Conservation (phyloP, 92 coral and sea anemone species). For the Virgularia gustaviana region DNA sequence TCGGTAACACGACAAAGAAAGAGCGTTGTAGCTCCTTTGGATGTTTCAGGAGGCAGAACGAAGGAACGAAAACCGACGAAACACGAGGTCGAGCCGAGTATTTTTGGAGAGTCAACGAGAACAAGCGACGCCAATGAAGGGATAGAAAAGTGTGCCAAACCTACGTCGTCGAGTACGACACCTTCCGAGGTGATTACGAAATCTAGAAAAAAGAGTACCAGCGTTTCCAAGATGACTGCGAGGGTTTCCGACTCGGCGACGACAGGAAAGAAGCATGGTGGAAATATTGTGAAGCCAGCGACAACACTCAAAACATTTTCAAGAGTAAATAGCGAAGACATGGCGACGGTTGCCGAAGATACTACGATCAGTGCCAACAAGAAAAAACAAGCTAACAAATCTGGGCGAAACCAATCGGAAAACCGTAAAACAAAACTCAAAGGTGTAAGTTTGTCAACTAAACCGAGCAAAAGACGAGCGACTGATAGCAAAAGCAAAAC, state of each 20-base stretch:
- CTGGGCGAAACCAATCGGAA: too few relatives aligned
- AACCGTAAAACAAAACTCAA: too few relatives aligned
- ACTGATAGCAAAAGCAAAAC: neutral
- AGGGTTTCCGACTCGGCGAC: too few relatives aligned
- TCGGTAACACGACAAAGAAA: constrained; percentile 7
- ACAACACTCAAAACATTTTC: too few relatives aligned
- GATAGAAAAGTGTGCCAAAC: too few relatives aligned
- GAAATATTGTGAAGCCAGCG: neutral
- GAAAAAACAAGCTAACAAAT: neutral
- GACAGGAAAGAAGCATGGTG: neutral
- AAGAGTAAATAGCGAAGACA: too few relatives aligned
- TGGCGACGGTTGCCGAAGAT: neutral
- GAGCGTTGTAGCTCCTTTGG: neutral
- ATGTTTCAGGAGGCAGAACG: neutral
- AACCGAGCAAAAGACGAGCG: neutral
- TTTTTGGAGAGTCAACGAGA: neutral
- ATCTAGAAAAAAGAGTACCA: neutral
- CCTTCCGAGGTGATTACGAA: neutral
- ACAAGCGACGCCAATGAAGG: too few relatives aligned
- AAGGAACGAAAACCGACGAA: neutral
- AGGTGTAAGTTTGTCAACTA: neutral
- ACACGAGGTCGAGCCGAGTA: neutral
- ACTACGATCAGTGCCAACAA: neutral
- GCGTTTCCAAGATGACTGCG: too few relatives aligned
- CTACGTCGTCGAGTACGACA: too few relatives aligned